Base-by-base conservation (phyloP, 2,113 vertebrate species). In the Plotosus lineatus region DNA sequence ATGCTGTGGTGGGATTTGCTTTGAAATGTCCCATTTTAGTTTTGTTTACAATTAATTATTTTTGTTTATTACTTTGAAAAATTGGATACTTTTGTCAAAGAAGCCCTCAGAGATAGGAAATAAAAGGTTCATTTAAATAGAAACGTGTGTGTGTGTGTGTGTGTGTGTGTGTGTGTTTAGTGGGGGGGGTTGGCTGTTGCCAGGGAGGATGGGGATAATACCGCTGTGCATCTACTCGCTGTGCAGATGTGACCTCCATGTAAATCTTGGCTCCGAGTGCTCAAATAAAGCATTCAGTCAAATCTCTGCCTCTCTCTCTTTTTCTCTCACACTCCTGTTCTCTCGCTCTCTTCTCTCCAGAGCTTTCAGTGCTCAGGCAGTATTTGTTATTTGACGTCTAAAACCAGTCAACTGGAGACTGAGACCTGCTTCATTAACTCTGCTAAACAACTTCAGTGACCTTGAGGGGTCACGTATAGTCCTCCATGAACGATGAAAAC, bases 121-220 rank as follows among this genome's bases (percentile, higher is more conserved):
- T 17, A 58, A 83, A 83, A 31, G 51, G 48, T 71, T 26, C 60
- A 75, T 46, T 66, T 42, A 60, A 10, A n/a, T 26, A 75, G 14
- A 38, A 11, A 68, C 50, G 78, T 75, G 61, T 63, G 40, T 50
- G 68, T 85, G 33, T 77, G 48, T 28, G 8, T 51, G 44, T 23
- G 28, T 81, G 12, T 33, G 40, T 66, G 33, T 6, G 69, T 51
- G 38, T n/a, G 51, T 48, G 71, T 69, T 53, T 76, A n/a, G 63
- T 66, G 33, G 38, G 79, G 81, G 53, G 73, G 75, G n/a, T 50
- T 33, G 12, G 12, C 31, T 68, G 50, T 84, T 84, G 80, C 63
- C 48, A 58, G 83, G 76, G 77, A 75, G 78, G 69, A 68, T 82
- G 60, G 53, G 82, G 74, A 71, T 75, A 69, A 77, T 82, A 77